phyloP scores from a whole-genome alignment of 1,140 invertebrate genomes.

The Caenorhabditis briggsae region DNA sequence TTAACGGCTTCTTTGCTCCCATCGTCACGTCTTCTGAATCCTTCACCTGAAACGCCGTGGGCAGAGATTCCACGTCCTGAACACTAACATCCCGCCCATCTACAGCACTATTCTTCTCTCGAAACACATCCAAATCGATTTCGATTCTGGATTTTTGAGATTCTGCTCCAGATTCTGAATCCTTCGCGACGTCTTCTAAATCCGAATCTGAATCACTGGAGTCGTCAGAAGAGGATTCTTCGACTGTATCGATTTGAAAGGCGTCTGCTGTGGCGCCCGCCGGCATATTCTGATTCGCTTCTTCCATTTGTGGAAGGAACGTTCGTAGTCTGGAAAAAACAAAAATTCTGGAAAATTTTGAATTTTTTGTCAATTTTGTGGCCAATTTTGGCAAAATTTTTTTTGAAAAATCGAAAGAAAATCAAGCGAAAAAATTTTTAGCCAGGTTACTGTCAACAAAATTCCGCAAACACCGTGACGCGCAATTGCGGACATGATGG shows the following conservation, averaged over 20 bases:
- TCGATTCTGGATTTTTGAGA: not conserved
- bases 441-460: too few relatives aligned
- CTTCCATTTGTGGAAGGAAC: conserved; percentile 57
- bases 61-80: conserved; percentile 11
- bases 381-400: too few relatives aligned
- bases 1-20: not conserved
- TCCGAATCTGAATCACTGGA: conserved; percentile 18
- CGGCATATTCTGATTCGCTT: conserved; percentile 54
- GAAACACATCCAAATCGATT: conserved; percentile 55
- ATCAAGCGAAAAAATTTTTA: too few relatives aligned
- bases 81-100: conserved; percentile 22
- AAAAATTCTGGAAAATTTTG: not conserved
- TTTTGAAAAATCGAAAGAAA: too few relatives aligned
- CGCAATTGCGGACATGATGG: too few relatives aligned
- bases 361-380: not conserved
- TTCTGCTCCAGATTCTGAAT: not conserved
- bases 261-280: not conserved
- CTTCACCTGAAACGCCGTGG: not conserved
- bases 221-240: conserved; percentile 31
- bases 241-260: conserved; percentile 25
- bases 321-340: conserved; percentile 18
- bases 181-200: not conserved
- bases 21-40: not conserved
- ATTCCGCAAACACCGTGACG: too few relatives aligned
- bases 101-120: conserved; percentile 6